phyloP scores from a whole-genome alignment of 64 coral and sea anemone species.

The Hydrozoanthus tunicans region DNA sequence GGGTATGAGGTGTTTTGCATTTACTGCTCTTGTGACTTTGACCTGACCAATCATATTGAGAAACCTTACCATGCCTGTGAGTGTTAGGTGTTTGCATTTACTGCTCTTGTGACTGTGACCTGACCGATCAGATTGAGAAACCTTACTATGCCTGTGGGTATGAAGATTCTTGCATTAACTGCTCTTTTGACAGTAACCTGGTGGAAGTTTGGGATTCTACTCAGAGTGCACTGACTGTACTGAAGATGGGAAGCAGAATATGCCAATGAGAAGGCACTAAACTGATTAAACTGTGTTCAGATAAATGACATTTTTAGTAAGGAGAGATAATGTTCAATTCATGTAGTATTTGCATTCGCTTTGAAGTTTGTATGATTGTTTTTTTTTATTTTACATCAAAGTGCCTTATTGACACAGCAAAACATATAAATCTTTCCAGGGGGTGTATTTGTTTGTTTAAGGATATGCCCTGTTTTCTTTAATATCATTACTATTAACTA shows the following conservation, averaged over 20 bases:
- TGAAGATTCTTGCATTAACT: slow-evolving; percentile 35
- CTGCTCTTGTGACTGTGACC: background rate
- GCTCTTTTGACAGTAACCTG: slow-evolving; percentile 34
- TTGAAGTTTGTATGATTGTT: background rate
- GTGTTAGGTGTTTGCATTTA: too few species aligned
- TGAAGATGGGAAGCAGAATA: slow-evolving; percentile 15
- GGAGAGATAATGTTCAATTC: slow-evolving; percentile 11
- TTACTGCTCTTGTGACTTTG: too few species aligned
- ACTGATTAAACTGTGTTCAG: background rate
- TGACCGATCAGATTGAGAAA: background rate
- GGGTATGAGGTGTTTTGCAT: too few species aligned
- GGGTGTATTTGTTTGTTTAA: background rate
- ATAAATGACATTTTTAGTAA: background rate
- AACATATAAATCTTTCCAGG: slow-evolving; percentile 7
- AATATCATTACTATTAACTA: background rate
- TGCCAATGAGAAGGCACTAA: slow-evolving; percentile 24
- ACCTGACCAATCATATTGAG: too few species aligned
- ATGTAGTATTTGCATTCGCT: slow-evolving; percentile 8
- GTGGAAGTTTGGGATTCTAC: slow-evolving; percentile 11
- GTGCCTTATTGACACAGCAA: slow-evolving; percentile 7
- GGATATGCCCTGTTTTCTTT: slow-evolving; percentile 2
- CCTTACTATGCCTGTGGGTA: slow-evolving; percentile 21
- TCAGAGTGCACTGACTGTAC: slow-evolving; percentile 34
- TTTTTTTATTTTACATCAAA: background rate
- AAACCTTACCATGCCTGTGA: too few species aligned